Percentiles rank a stretch among this genome's conserved stretches.
Conservation (phyloP, 2,113 vertebrate genomes). For the Raja brachyura region DNA sequence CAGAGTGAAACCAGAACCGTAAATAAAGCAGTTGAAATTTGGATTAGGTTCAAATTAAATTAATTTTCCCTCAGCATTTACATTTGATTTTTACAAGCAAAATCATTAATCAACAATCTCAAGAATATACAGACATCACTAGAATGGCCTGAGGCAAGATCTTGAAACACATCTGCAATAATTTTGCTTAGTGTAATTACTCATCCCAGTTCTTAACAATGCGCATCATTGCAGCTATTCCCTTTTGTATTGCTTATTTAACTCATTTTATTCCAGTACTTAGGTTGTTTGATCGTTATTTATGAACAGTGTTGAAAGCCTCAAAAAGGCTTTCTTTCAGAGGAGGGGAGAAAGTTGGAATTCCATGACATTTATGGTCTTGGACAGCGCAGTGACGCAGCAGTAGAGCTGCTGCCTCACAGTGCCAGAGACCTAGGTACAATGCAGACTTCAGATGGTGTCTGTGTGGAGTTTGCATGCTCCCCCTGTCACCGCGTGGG, state of each 20-base stretch:
- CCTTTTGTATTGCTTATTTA: background rate
- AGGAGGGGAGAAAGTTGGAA: background rate
- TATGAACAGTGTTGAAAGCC: conserved; percentile 14
- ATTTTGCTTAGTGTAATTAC: conserved; percentile 31
- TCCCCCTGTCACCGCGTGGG: too few relatives aligned
- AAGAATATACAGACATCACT: background rate
- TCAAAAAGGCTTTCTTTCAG: background rate
- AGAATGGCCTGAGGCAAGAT: conserved; percentile 7
- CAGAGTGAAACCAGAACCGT: background rate
- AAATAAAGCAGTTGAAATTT: conserved; percentile 12
- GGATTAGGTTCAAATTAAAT: conserved; percentile 30
- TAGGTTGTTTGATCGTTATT: conserved; percentile 9
- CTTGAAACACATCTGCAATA: conserved; percentile 23
- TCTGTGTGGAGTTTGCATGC: too few relatives aligned
- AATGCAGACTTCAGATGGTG: too few relatives aligned
- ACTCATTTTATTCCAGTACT: conserved; percentile 2
- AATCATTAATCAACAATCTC: conserved; percentile 36
- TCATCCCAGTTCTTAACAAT: conserved; percentile 12
- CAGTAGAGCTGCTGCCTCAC: too few relatives aligned
- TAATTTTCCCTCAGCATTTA: conserved; percentile 17
- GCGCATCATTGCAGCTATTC: background rate
- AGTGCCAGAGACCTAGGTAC: too few relatives aligned
- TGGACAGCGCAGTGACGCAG: too few relatives aligned
- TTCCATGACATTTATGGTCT: too few relatives aligned
- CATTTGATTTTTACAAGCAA: conserved; percentile 5